Percentiles rank a stretch among this genome's conserved stretches.
These are phyloP conservation scores for Acleris emargana DNA, from an alignment of 2,888 invertebrate genomes.

Conservation along the genomic window DNA sequence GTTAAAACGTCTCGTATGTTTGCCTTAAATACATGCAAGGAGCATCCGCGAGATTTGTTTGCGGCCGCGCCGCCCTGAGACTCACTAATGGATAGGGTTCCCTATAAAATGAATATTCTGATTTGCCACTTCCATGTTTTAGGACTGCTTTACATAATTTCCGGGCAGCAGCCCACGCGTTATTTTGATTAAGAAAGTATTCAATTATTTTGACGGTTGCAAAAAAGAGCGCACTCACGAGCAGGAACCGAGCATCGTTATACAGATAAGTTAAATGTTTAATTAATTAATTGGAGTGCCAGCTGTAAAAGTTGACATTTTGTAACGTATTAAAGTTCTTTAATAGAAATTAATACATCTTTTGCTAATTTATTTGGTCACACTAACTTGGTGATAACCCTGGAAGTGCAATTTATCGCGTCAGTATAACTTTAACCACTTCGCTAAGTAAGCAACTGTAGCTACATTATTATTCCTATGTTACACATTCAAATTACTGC, in stretches of 20 bases:
- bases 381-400: slow-evolving; percentile 8
- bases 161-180: slow-evolving; percentile 70
- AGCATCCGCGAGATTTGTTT: slow-evolving; percentile 67
- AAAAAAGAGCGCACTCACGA: slow-evolving; percentile 31
- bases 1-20: slow-evolving; percentile 60
- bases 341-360: too few relatives aligned
- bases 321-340: too few relatives aligned
- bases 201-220: slow-evolving; percentile 50
- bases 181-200: slow-evolving; percentile 58
- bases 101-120: slow-evolving; percentile 77
- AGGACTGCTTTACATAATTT: slow-evolving; percentile 78
- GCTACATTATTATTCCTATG: slow-evolving; percentile 9
- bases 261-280: neutral
- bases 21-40: slow-evolving; percentile 65
- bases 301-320: too few relatives aligned
- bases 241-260: neutral
- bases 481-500: slow-evolving; percentile 24
- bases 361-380: neutral
- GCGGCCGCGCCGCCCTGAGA: slow-evolving; percentile 60
- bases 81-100: slow-evolving; percentile 76
- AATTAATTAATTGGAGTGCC: too few relatives aligned
- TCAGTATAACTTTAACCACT: slow-evolving; percentile 29
- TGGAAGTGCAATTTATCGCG: slow-evolving; percentile 24
- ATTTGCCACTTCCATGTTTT: slow-evolving; percentile 72
- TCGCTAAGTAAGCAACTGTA: slow-evolving; percentile 27